Evolutionary conservation across 2,888 invertebrate species (phyloP), one percentile per base, ranked within the genome.

Genomic region (Melanotus villosus): DNA sequence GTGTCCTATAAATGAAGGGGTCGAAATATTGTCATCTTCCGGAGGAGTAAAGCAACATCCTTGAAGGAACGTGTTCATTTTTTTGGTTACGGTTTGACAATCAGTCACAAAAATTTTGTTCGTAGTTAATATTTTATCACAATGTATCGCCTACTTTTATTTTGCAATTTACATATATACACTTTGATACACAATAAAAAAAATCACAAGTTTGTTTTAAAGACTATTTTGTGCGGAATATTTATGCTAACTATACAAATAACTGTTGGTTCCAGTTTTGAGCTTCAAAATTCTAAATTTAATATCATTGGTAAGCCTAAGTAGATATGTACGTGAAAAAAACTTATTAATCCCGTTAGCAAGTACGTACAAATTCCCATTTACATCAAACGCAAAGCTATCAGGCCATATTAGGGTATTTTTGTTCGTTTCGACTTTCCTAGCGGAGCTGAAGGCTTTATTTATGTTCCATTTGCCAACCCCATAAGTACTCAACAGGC

Each of bases 381-480:
- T 82, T 68, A 88, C 87, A 79, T 92, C 91, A 78, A 92, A 90
- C 1, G 88, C 88, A 81, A 92, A 91, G 14, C 90, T 88, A 78
- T 91, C 91, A 0, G 91, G 88, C 92, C 92, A 93, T 79, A 92
- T 90, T 77, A 92, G 88, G 75, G 87, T 88, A 66, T 87, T 86
- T 58, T 88, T 86, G 80, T 92, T 91, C 71, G 32, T 16, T n/a
- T 62, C 65, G 1, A 82, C 59, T 21, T 81, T 73, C 62, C 73
- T 57, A 2, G 80, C 89, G 65, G 84, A 84, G 41, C 84, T 85
- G 76, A 90, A 89, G 54, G 87, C 84, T 60, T 85, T 78, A 21
- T 87, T 65, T 0, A 89, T 88, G 80, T 92, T 90, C 91, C 92
- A 92, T 83, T 88, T 89, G 10, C 89, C 90, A 50, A 93, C 88